A percentile compares a stretch with the other conserved stretches of the same genome.
Conservation (phyloP, 2,888 invertebrate genomes). For the Sarcophaga subvicina region DNA sequence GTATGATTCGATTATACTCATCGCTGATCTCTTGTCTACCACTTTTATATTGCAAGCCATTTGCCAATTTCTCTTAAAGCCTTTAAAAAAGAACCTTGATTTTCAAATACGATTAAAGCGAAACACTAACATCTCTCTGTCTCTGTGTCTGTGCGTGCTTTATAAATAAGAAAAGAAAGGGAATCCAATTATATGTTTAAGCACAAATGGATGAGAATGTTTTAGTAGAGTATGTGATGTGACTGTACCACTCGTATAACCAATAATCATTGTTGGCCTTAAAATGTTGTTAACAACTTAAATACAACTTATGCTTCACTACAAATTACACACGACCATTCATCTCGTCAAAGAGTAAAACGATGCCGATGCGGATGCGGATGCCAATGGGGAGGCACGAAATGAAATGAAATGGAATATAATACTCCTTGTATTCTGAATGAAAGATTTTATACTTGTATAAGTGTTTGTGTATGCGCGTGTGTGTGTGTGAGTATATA, state of each 20-base stretch:
- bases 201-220: background rate
- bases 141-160: background rate
- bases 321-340: constrained; percentile 38
- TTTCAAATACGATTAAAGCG: too few species aligned
- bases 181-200: too few species aligned
- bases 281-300: constrained; percentile 67
- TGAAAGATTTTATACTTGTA: too few species aligned
- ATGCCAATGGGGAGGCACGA: constrained; percentile 17
- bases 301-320: constrained; percentile 54
- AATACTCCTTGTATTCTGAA: background rate
- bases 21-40: too few species aligned
- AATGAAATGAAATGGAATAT: constrained; percentile 38
- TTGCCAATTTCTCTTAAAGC: too few species aligned
- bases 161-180: too few species aligned
- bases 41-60: too few species aligned
- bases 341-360: background rate
- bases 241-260: constrained; percentile 14
- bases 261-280: constrained; percentile 57
- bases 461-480: too few species aligned
- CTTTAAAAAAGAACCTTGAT: too few species aligned
- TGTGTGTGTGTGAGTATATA: background rate
- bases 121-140: background rate
- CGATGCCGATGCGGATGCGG: background rate
- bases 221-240: background rate
- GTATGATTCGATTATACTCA: too few species aligned